These are phyloP conservation scores for Ptyas mucosa DNA, from an alignment of 2,113 vertebrate species.

Conservation along the genomic window DNA sequence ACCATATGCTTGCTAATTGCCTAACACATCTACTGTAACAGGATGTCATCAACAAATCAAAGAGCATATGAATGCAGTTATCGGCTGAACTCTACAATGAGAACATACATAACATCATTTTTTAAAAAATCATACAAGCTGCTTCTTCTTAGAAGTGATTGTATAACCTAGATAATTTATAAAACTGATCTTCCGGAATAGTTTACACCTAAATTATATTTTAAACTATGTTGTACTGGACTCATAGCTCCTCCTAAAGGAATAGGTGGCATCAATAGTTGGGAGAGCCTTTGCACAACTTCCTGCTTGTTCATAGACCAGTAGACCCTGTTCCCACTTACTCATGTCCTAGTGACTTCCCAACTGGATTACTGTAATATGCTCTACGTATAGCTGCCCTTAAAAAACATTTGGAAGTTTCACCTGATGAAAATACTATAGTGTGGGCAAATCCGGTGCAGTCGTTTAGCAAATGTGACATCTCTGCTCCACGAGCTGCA, in stretches of 20 bases:
- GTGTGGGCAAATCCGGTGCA: too few species aligned
- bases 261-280: background rate
- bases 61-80: background rate
- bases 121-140: background rate
- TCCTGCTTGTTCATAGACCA: background rate
- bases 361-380: background rate
- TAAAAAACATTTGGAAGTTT: background rate
- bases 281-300: background rate
- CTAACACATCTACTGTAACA: background rate
- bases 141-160: background rate
- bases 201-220: background rate
- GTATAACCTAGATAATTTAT: background rate
- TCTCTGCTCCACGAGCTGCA: background rate
- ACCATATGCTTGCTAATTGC: background rate
- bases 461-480: background rate
- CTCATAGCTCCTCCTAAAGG: too few species aligned
- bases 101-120: background rate
- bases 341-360: background rate
- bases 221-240: background rate
- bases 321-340: background rate
- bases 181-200: background rate
- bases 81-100: background rate
- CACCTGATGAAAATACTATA: background rate
- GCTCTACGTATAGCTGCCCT: background rate
- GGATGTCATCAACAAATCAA: background rate